Percentiles rank a stretch among this genome's conserved stretches.
Evolutionary conservation across 1,140 invertebrate species (phyloP).

Genomic region (Pseudomyrmex concolor): DNA sequence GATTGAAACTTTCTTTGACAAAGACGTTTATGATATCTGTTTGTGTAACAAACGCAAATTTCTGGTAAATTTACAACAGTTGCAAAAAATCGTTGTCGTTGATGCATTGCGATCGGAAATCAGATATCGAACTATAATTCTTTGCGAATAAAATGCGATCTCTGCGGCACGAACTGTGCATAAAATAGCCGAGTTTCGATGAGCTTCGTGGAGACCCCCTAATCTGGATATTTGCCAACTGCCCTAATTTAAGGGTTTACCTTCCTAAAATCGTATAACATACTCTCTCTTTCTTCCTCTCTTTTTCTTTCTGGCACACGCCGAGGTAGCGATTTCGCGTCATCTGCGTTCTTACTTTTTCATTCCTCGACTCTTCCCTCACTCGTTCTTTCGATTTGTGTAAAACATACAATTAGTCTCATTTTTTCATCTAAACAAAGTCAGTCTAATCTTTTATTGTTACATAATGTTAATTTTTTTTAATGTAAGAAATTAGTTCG

Average conservation of each 20-base stretch:
- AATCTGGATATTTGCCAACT: slow-evolving; percentile 60
- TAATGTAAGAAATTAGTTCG: no score
- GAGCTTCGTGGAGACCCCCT: slow-evolving; percentile 34
- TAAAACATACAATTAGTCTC: background rate
- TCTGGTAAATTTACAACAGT: background rate
- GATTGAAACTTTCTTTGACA: background rate
- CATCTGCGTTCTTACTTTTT: slow-evolving; percentile 35
- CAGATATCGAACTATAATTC: background rate
- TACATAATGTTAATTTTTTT: no score
- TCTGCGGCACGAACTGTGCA: background rate
- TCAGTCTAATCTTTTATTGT: no score
- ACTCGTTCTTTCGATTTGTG: background rate
- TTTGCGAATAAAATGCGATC: slow-evolving; percentile 2
- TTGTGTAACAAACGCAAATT: background rate
- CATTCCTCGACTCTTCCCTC: background rate
- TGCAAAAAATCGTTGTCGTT: background rate
- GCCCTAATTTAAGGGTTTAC: slow-evolving; percentile 48
- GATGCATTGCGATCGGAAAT: background rate
- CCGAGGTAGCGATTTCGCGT: slow-evolving; percentile 39
- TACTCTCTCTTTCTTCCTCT: background rate
- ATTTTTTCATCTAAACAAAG: background rate
- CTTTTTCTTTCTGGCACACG: background rate
- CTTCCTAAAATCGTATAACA: slow-evolving; percentile 35
- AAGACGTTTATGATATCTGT: background rate
- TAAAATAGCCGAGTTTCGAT: slow-evolving; percentile 41